Conservation (phyloP, 1,140 invertebrate genomes). For the Pogonomyrmex californicus region DNA sequence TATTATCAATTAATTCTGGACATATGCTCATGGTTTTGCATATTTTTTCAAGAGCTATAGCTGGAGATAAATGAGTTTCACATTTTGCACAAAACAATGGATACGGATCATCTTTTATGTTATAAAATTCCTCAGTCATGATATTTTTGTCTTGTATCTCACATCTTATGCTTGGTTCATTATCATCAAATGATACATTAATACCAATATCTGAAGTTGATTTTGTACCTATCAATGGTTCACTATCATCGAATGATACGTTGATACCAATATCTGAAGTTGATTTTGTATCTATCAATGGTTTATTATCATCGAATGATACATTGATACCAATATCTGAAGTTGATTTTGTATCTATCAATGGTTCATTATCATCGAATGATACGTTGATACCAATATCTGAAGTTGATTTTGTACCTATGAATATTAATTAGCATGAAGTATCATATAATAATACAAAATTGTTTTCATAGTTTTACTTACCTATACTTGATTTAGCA, state of each 20-base stretch:
- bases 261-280: constrained; percentile 64
- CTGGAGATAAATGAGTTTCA: constrained; percentile 47
- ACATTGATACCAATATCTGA: constrained; percentile 68
- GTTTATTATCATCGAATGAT: neutral
- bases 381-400: constrained; percentile 68
- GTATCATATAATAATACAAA: neutral
- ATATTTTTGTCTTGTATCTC: constrained; percentile 65
- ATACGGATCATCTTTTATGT: constrained; percentile 69
- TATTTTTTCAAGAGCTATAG: constrained; percentile 72
- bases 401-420: constrained; percentile 47
- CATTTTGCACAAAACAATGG: constrained; percentile 79
- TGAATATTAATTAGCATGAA: constrained; percentile 1
- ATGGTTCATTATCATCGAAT: neutral
- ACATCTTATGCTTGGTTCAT: constrained; percentile 14
- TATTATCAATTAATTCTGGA: constrained; percentile 55
- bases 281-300: neutral
- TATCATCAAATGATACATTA: constrained; percentile 57
- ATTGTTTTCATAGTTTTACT: constrained; percentile 15
- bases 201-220: constrained; percentile 55
- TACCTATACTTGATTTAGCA: neutral
- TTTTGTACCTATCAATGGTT: constrained; percentile 44
- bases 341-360: constrained; percentile 5
- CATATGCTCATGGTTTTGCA: constrained; percentile 68
- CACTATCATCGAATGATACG: constrained; percentile 32
- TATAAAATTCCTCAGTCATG: constrained; percentile 74